Evolutionary conservation across 2,113 vertebrate species (phyloP).

Genomic region (Naja naja): DNA sequence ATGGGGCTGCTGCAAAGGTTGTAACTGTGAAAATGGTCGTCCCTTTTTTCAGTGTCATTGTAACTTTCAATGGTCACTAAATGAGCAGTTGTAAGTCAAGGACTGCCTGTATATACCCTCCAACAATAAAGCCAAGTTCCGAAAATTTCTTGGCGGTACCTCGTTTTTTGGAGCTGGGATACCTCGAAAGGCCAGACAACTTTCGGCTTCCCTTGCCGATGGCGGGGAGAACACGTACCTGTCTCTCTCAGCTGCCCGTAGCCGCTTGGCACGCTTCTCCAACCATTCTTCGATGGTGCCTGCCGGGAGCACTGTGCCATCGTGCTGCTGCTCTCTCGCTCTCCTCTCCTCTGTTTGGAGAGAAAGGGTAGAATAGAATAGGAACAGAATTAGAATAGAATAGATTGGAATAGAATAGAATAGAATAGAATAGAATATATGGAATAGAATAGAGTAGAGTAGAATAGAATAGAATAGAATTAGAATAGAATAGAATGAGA

Average conservation of each 20-base stretch:
- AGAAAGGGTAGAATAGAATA: background rate
- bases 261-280: slow-evolving; percentile 80
- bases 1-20: background rate
- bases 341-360: slow-evolving; percentile 75
- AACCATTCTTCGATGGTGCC: slow-evolving; percentile 85
- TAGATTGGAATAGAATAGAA: too few relatives aligned
- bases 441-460: too few relatives aligned
- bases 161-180: background rate
- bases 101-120: background rate
- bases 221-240: slow-evolving; percentile 66
- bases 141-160: background rate
- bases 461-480: too few relatives aligned
- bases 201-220: background rate
- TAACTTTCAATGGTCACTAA: background rate
- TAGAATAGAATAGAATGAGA: too few relatives aligned
- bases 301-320: slow-evolving; percentile 49
- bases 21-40: too few relatives aligned
- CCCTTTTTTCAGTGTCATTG: background rate
- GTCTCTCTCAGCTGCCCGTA: slow-evolving; percentile 63
- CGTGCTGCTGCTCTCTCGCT: slow-evolving; percentile 67
- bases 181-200: background rate
- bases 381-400: too few relatives aligned
- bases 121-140: background rate
- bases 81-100: too few relatives aligned
- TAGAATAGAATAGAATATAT: too few relatives aligned